phyloP scores from a whole-genome alignment of 2,113 vertebrate species.

The Pungitius pungitius region DNA sequence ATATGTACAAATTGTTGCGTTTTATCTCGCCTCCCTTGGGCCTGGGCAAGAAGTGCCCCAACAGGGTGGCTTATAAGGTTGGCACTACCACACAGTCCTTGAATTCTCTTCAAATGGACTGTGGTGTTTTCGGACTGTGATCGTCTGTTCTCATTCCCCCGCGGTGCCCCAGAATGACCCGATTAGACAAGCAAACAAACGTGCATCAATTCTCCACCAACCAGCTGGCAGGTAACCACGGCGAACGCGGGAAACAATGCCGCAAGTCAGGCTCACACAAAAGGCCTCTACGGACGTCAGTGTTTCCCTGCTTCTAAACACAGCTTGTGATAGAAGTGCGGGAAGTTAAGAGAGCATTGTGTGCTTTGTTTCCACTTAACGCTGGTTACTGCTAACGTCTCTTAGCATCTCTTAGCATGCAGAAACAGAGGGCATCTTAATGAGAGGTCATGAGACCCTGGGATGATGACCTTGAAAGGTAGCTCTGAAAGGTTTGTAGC shows the following conservation, averaged over 20 bases:
- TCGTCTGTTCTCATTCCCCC: slow-evolving; percentile 63
- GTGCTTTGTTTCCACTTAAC: slow-evolving; percentile 67
- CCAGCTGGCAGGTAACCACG: slow-evolving; percentile 73
- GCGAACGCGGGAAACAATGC: slow-evolving; percentile 73
- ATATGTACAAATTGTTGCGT: slow-evolving; percentile 98
- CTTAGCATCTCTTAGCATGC: slow-evolving; percentile 64
- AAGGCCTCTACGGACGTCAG: slow-evolving; percentile 28
- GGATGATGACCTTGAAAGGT: not conserved
- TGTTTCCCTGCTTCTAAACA: slow-evolving; percentile 25
- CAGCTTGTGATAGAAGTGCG: slow-evolving; percentile 9
- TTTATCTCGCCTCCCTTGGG: slow-evolving; percentile 95
- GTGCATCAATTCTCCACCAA: slow-evolving; percentile 67
- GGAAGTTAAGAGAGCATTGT: slow-evolving; percentile 49
- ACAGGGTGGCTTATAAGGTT: slow-evolving; percentile 98
- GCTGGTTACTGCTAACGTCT: slow-evolving; percentile 65
- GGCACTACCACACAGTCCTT: slow-evolving; percentile 82
- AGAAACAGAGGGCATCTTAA: slow-evolving; percentile 46
- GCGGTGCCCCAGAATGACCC: slow-evolving; percentile 52
- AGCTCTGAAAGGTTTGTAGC: slow-evolving; percentile 1
- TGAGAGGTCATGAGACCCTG: not conserved
- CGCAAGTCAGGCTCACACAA: slow-evolving; percentile 52
- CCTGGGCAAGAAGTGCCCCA: slow-evolving; percentile 97
- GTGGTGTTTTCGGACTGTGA: slow-evolving; percentile 60
- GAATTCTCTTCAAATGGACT: slow-evolving; percentile 44
- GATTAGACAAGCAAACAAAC: slow-evolving; percentile 45